These are phyloP conservation scores for Calameuta idolon DNA, from an alignment of 2,888 invertebrate genomes.

Conservation along the genomic window DNA sequence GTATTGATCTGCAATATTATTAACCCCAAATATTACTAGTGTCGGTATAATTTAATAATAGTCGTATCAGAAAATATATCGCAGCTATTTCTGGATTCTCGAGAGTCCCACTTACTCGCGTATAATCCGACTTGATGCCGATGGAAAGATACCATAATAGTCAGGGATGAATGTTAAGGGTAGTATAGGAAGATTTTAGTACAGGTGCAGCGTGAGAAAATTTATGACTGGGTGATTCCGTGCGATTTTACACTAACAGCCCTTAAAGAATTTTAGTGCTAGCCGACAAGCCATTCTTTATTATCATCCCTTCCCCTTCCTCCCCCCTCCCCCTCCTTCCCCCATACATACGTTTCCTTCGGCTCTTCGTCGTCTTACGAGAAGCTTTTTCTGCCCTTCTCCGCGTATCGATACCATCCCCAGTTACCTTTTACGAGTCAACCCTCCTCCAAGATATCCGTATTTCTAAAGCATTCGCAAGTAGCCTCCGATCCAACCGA, in stretches of 20 bases:
- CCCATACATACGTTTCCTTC: not conserved
- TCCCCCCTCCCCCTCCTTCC: too few relatives aligned
- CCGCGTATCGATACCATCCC: not conserved
- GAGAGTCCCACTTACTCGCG: not conserved
- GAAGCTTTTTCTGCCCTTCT: not conserved
- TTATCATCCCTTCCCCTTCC: not conserved
- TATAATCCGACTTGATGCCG: not conserved
- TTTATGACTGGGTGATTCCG: slow-evolving; percentile 5
- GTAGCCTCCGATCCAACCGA: not conserved
- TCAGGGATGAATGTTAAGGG: not conserved
- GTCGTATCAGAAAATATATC: not conserved
- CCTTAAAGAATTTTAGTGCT: slow-evolving; percentile 2
- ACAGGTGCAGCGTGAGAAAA: not conserved
- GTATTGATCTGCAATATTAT: not conserved
- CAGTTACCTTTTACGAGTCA: not conserved
- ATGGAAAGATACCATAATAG: not conserved
- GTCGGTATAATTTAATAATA: not conserved
- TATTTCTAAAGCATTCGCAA: not conserved
- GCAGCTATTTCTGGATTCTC: not conserved
- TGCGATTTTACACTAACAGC: slow-evolving; percentile 6
- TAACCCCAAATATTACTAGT: not conserved
- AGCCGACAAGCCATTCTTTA: not conserved
- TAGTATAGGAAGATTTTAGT: not conserved
- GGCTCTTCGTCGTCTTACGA: not conserved
- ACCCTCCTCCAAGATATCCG: not conserved